Conservation (phyloP, 1,140 invertebrate species). For the Tenebrio molitor region DNA sequence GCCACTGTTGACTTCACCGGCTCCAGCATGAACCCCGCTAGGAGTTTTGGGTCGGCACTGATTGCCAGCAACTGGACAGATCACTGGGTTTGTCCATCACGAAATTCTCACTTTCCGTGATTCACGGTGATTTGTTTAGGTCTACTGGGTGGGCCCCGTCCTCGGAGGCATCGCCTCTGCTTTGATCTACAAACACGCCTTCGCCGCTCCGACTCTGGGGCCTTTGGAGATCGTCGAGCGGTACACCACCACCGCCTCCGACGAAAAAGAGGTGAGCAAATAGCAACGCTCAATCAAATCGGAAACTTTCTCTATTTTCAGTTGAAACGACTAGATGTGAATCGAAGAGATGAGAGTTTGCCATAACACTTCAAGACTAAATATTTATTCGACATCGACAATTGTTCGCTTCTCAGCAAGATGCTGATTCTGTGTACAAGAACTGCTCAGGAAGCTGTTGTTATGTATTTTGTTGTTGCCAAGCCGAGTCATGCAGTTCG, state of each 20-base stretch:
- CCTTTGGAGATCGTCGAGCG: constrained; percentile 65
- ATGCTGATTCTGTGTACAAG: too few species aligned
- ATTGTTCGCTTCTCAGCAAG: too few species aligned
- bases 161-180: constrained; percentile 83
- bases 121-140: constrained; percentile 68
- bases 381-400: too few species aligned
- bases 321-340: constrained; percentile 69
- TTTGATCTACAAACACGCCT: constrained; percentile 81
- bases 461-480: too few species aligned
- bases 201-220: constrained; percentile 73
- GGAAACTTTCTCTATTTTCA: constrained; percentile 65
- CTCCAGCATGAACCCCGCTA: constrained; percentile 91
- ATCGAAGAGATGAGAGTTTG: constrained; percentile 59
- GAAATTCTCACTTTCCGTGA: constrained; percentile 60
- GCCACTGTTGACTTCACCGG: constrained; percentile 88
- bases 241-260: constrained; percentile 73
- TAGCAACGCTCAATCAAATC: background rate
- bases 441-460: too few species aligned
- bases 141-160: constrained; percentile 91
- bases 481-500: too few species aligned
- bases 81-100: constrained; percentile 79
- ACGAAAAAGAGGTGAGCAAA: constrained; percentile 76
- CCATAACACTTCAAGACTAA: too few species aligned
- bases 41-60: constrained; percentile 87
- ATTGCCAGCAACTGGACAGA: constrained; percentile 80